Evolutionary conservation across 2,888 invertebrate genomes (phyloP), one percentile per base, ranked within the genome.

Genomic region (Mesorhabditis spiculigera): DNA sequence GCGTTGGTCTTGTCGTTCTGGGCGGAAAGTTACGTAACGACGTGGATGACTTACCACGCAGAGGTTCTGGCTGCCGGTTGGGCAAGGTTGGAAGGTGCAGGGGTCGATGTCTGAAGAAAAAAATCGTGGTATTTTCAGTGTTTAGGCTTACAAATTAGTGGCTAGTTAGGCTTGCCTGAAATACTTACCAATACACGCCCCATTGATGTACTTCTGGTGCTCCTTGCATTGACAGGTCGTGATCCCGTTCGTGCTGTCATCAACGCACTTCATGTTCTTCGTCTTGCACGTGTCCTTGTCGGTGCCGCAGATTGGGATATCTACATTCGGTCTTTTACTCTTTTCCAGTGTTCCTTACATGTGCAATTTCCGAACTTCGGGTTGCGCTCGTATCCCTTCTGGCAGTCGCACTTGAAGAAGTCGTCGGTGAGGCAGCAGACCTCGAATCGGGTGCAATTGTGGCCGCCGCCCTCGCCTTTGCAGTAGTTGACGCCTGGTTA

Each of bases 351-450:
- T 28, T 28, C 28, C n/a, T 50, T 50, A 50, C 58, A 50, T 50
- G 58, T 50, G 71, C 80, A 80, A n/a, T 76, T 72, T 41, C 69
- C 70, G 16, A 63, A 69, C 5, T 64, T 63, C 45, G 74, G 72
- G 67, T 79, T 79, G 16, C 73, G 69, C 68, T 73, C 77, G 8
- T 72, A 68, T 41, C 80, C 82, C 10, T 65, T n/a, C 4, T 5
- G n/a, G 68, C 78, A 78, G 45, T 70, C 61, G 68, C 78, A 78
- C 4, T 58, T 45, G 66, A 50, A 45, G n/a, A 61, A 61, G 41
- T 76, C 75, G 8, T 66, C 68, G 10, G 63, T 16, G 41, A 50
- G 58, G 8, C 8, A 10, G 58, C 58, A 50, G 8, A 13, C n/a
- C 3, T 50, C 58, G 3, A 50, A 50, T 13, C 58, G 58, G 58